phyloP scores from a whole-genome alignment of 1,140 invertebrate genomes.

The Drosophila pruinosa region DNA sequence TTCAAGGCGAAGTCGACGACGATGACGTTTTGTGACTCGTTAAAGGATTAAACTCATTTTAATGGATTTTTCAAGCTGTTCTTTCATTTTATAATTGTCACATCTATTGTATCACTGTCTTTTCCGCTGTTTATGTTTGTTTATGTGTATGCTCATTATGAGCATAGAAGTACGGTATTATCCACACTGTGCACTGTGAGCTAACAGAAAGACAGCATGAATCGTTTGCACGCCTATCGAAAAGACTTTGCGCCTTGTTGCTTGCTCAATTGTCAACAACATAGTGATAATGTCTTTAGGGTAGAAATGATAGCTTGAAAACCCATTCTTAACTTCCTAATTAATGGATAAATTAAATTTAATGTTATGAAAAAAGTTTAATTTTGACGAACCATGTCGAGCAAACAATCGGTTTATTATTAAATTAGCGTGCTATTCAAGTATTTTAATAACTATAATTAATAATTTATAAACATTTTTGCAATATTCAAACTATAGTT shows the following conservation, averaged over 20 bases:
- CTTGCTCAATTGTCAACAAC: slow-evolving; percentile 67
- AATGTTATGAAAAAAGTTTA: too few relatives aligned
- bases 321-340: not conserved
- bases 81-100: slow-evolving; percentile 79
- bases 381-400: too few relatives aligned
- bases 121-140: not conserved
- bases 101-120: slow-evolving; percentile 48
- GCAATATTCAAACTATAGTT: too few relatives aligned
- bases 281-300: slow-evolving; percentile 65
- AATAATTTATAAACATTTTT: too few relatives aligned
- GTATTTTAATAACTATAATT: too few relatives aligned
- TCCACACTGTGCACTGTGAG: not conserved
- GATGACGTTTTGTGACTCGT: slow-evolving; percentile 69
- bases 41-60: slow-evolving; percentile 81
- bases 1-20: slow-evolving; percentile 28
- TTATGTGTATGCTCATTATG: slow-evolving; percentile 26
- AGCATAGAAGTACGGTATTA: slow-evolving; percentile 67
- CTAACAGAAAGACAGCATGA: slow-evolving; percentile 11
- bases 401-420: too few relatives aligned
- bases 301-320: slow-evolving; percentile 49
- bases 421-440: too few relatives aligned
- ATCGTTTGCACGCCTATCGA: slow-evolving; percentile 33
- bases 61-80: slow-evolving; percentile 82
- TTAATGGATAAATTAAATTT: not conserved
- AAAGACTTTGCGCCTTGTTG: slow-evolving; percentile 21